Conservation (phyloP, 1,140 invertebrate species). For the Solenopsis fugax region DNA sequence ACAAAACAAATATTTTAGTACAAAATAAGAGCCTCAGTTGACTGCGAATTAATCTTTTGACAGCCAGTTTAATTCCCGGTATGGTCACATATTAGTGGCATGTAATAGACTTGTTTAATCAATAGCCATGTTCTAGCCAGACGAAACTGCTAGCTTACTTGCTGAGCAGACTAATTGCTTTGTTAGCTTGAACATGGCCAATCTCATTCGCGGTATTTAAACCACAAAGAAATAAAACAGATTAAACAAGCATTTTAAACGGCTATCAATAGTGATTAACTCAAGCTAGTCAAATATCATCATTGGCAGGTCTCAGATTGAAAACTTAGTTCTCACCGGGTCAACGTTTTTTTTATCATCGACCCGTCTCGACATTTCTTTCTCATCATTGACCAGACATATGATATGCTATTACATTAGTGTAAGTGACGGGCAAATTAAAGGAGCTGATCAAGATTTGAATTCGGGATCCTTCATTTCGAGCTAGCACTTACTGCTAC, state of each 20-base stretch:
- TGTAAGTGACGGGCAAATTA: no score
- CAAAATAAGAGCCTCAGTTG: constrained; percentile 80
- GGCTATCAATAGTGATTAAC: constrained; percentile 69
- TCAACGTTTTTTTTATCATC: constrained; percentile 68
- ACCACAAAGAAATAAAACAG: constrained; percentile 26
- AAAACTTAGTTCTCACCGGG: constrained; percentile 84
- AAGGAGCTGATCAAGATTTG: no score
- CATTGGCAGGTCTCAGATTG: constrained; percentile 85
- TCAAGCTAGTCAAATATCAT: constrained; percentile 84
- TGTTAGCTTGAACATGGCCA: no score
- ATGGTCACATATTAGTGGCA: constrained; percentile 8
- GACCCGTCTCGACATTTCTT: constrained; percentile 64
- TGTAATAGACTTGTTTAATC: background rate
- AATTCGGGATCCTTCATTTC: no score
- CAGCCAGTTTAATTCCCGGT: background rate
- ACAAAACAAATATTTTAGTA: background rate
- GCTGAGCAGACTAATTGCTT: no score
- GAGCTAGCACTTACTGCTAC: no score
- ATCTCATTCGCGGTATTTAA: constrained; percentile 1
- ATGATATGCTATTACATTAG: background rate
- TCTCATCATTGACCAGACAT: constrained; percentile 80
- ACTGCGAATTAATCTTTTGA: constrained; percentile 80
- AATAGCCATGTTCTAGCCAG: no score
- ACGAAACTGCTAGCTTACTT: no score
- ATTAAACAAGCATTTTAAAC: constrained; percentile 48